These are phyloP conservation scores for Strix occidentalis DNA, from an alignment of 2,797 vertebrate species.

Conservation along the genomic window DNA sequence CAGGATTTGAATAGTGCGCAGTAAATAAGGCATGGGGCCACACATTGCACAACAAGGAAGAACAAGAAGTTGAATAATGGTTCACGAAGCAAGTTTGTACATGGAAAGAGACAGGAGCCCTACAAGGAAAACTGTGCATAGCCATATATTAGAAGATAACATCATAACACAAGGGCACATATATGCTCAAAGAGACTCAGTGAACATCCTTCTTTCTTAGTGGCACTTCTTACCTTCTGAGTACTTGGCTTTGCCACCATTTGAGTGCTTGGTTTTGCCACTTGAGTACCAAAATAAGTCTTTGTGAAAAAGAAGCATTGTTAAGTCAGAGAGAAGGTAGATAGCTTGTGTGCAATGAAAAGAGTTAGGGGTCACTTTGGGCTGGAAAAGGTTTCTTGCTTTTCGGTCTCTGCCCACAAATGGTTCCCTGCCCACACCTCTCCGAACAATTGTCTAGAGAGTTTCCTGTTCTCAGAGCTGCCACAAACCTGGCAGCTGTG, in stretches of 20 bases:
- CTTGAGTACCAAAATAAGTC: not conserved
- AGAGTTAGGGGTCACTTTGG: not conserved
- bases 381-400: slow-evolving; percentile 25
- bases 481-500: not conserved
- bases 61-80: slow-evolving; percentile 31
- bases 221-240: not conserved
- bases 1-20: not conserved
- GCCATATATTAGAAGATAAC: not conserved
- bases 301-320: not conserved
- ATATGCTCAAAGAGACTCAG: rapidly evolving
- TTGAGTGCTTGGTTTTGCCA: not conserved
- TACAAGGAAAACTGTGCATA: not conserved
- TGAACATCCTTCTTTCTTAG: not conserved
- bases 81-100: slow-evolving; percentile 18
- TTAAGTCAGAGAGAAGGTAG: not conserved
- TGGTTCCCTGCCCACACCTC: slow-evolving; percentile 33
- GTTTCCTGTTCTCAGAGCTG: slow-evolving; percentile 54
- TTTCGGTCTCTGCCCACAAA: slow-evolving; percentile 16
- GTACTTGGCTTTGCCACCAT: not conserved
- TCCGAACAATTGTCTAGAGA: slow-evolving; percentile 17
- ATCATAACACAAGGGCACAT: rapidly evolving
- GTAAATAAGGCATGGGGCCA: slow-evolving; percentile 12
- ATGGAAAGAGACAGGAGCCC: not conserved
- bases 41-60: slow-evolving; percentile 34
- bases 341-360: not conserved